These are phyloP conservation scores for Cephalopterus ornatus DNA, from an alignment of 2,113 vertebrate genomes.

Conservation along the genomic window DNA sequence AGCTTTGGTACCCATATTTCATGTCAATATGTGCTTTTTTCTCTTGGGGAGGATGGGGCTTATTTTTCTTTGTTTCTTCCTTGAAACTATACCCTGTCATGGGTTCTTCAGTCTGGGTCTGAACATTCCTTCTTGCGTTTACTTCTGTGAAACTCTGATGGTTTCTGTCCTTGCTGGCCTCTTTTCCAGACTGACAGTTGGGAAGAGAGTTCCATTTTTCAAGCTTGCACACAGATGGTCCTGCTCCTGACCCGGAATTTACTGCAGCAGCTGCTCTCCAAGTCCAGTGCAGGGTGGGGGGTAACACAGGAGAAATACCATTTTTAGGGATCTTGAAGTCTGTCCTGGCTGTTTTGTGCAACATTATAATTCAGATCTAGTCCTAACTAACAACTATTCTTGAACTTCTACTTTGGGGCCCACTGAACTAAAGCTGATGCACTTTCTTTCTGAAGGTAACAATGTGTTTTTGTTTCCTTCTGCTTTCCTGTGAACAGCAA, in stretches of 20 bases:
- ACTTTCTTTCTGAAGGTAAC: background rate
- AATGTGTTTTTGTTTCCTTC: background rate
- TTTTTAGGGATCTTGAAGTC: background rate
- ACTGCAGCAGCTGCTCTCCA: background rate
- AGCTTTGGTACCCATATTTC: fast-evolving
- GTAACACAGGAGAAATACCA: background rate
- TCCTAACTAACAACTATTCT: background rate
- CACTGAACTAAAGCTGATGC: background rate
- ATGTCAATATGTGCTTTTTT: background rate
- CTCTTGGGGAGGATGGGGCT: background rate
- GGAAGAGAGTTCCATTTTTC: background rate
- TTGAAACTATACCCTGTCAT: background rate
- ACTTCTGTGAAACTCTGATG: background rate
- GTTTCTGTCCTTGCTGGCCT: background rate
- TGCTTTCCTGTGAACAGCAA: slow-evolving; percentile 79
- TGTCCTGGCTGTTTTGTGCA: background rate
- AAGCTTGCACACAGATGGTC: background rate
- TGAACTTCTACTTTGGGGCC: background rate
- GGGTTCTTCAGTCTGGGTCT: background rate
- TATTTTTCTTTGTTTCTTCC: background rate
- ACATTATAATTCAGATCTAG: background rate
- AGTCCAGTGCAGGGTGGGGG: background rate
- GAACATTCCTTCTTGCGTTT: background rate
- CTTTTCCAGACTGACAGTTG: background rate
- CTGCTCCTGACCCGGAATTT: background rate